Percentiles rank a stretch among this genome's conserved stretches.
Conservation (phyloP, 2,888 invertebrate species). For the Epinotia demarniana region DNA sequence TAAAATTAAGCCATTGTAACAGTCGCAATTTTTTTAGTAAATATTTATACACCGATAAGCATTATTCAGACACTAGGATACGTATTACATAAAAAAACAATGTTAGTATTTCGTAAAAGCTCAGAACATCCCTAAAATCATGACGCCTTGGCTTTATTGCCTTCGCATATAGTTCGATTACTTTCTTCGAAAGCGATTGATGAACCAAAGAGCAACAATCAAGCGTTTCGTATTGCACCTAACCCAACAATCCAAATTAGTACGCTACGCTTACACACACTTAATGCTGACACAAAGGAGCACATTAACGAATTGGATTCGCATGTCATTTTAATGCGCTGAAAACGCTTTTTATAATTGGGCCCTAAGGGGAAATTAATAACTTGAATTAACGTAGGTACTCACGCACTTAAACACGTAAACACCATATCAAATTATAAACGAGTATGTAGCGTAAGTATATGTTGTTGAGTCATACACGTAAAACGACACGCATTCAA, state of each 20-base stretch:
- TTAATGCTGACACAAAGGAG: neutral
- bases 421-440: neutral
- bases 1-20: neutral
- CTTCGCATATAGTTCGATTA: too few species aligned
- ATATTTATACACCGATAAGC: too few species aligned
- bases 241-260: neutral
- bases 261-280: neutral
- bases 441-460: neutral
- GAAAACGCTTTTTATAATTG: neutral
- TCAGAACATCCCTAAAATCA: too few species aligned
- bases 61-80: too few species aligned
- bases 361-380: slow-evolving; percentile 4
- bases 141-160: too few species aligned
- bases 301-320: neutral
- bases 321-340: neutral
- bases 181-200: too few species aligned
- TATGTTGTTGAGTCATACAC: neutral
- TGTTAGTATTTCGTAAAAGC: too few species aligned
- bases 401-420: neutral
- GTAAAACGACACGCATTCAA: too few species aligned
- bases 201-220: too few species aligned
- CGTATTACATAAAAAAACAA: too few species aligned
- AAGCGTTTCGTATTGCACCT: neutral
- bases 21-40: neutral
- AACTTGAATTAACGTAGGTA: neutral